phyloP scores from a whole-genome alignment of 2,113 vertebrate species.

The Gulo gulo region DNA sequence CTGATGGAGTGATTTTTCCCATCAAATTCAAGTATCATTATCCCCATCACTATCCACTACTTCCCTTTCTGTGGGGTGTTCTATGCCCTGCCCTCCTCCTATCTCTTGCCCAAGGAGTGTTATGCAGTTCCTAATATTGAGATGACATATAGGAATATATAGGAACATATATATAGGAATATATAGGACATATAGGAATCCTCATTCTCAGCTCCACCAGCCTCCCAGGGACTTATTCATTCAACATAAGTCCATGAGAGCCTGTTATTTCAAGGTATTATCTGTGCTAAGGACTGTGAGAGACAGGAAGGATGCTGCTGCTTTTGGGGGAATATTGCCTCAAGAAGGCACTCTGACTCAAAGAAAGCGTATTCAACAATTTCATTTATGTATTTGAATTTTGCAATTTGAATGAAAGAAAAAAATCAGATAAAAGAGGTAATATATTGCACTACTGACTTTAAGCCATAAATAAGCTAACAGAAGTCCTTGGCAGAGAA shows the following conservation, averaged over 20 bases:
- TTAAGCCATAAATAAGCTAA: background rate
- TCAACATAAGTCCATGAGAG: background rate
- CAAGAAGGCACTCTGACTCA: background rate
- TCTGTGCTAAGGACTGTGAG: rapidly evolving
- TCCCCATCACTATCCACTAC: background rate
- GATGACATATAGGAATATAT: background rate
- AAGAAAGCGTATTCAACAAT: background rate
- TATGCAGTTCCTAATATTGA: rapidly evolving
- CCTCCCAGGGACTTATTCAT: background rate
- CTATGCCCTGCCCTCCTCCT: too few species aligned
- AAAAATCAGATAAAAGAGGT: background rate
- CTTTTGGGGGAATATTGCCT: background rate
- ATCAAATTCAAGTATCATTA: background rate
- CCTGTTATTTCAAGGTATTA: background rate
- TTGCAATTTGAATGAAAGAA: background rate
- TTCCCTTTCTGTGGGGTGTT: background rate
- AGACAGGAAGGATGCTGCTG: background rate
- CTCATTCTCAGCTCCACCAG: background rate
- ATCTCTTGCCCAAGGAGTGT: background rate
- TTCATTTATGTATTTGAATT: background rate
- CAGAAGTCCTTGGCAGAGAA: background rate
- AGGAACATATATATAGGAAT: too few species aligned
- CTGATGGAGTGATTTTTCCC: background rate
- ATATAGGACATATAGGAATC: too few species aligned
- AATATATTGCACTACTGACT: background rate